Conservation (phyloP, 2,888 invertebrate species). For the Agapostemon virescens region DNA sequence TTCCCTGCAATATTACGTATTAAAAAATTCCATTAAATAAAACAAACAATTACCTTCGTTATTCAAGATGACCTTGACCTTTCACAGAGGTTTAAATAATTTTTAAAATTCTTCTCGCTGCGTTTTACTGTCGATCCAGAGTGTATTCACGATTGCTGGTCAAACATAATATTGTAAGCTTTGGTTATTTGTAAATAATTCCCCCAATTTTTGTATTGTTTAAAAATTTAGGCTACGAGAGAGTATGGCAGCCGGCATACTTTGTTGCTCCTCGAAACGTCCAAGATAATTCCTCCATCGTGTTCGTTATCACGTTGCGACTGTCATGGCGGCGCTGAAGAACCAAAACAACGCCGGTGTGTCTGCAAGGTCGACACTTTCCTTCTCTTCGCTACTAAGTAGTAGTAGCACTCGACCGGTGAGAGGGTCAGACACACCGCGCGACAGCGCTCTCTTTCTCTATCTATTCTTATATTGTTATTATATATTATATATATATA, state of each 20-base stretch:
- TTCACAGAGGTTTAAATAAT: not conserved
- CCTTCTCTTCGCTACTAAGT: not conserved
- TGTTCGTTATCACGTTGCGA: constrained; percentile 6
- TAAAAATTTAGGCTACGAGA: too few species aligned
- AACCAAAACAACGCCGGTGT: not conserved
- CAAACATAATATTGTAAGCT: too few species aligned
- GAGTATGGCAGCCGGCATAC: not conserved
- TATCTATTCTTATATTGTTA: too few species aligned
- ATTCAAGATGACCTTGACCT: not conserved
- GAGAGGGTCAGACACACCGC: not conserved
- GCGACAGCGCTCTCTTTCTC: not conserved
- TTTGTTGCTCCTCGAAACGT: not conserved
- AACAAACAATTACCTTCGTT: not conserved
- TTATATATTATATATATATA: too few species aligned
- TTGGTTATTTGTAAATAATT: too few species aligned
- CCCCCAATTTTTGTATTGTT: too few species aligned
- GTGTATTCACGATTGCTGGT: not conserved
- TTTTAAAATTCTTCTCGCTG: not conserved
- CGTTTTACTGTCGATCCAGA: not conserved
- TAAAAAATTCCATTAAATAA: too few species aligned
- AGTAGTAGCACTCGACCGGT: constrained; percentile 8
- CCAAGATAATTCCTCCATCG: not conserved
- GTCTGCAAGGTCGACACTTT: constrained; percentile 5
- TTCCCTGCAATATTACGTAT: too few species aligned
- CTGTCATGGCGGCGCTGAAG: not conserved